Conservation (phyloP, 2,888 invertebrate species). For the Eupithecia exiguata region DNA sequence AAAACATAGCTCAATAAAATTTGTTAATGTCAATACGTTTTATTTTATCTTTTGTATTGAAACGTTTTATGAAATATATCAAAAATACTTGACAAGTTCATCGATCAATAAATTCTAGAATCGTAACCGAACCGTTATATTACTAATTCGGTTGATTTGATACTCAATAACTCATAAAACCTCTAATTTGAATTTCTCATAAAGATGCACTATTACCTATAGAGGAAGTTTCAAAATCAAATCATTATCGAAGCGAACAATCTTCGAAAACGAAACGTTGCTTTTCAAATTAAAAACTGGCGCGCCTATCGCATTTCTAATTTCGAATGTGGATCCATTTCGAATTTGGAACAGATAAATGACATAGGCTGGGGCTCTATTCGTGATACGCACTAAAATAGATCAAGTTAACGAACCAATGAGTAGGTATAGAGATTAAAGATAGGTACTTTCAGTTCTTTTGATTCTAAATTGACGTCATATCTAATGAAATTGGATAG, state of each 20-base stretch:
- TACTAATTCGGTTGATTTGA: constrained; percentile 41
- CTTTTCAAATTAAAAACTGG: constrained; percentile 48
- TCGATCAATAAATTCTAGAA: constrained; percentile 38
- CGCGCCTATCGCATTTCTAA: constrained; percentile 47
- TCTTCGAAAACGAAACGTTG: constrained; percentile 44
- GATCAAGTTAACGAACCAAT: constrained; percentile 29
- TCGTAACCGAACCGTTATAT: constrained; percentile 40
- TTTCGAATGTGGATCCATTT: constrained; percentile 49
- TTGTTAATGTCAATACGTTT: constrained; percentile 38
- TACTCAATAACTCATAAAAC: constrained; percentile 45
- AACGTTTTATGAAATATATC: constrained; percentile 24
- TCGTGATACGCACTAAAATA: constrained; percentile 37
- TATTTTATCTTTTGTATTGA: constrained; percentile 29
- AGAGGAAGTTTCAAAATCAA: constrained; percentile 43
- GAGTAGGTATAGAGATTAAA: constrained; percentile 1
- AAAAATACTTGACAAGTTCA: constrained; percentile 39
- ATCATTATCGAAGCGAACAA: constrained; percentile 45
- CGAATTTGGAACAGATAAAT: constrained; percentile 43
- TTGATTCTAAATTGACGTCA: constrained; percentile 39
- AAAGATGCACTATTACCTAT: constrained; percentile 22
- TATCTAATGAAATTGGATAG: constrained; percentile 34
- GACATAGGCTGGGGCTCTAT: constrained; percentile 41
- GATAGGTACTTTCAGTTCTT: constrained; percentile 30
- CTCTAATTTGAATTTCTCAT: constrained; percentile 44
- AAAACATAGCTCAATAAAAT: constrained; percentile 25